Percentiles rank a stretch among this genome's conserved stretches.
Conservation (phyloP, 2,888 invertebrate species). For the Rotaria sp. region DNA sequence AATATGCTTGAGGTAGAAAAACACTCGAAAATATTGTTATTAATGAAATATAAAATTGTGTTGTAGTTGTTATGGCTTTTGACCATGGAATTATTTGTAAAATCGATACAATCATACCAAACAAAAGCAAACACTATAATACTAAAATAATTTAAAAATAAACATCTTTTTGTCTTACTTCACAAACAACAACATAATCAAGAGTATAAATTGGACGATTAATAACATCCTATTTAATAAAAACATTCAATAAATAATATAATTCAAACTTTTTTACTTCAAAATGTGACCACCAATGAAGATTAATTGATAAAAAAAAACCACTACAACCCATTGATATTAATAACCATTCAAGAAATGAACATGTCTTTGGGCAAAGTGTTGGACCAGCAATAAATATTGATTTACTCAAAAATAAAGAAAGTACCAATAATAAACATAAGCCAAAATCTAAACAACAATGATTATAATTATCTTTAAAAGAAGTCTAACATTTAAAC, state of each 20-base stretch:
- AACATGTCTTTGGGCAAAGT: constrained; percentile 18
- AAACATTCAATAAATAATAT: too few relatives aligned
- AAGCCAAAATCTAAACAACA: background rate
- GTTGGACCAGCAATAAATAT: constrained; percentile 18
- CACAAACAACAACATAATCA: constrained; percentile 28
- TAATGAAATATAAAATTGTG: constrained; percentile 6
- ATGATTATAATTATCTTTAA: background rate
- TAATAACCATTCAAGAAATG: constrained; percentile 26
- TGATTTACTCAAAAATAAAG: constrained; percentile 6
- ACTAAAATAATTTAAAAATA: background rate
- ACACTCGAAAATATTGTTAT: background rate
- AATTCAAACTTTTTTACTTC: background rate
- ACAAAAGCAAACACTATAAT: background rate
- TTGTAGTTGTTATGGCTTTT: background rate
- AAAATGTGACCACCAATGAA: constrained; percentile 26
- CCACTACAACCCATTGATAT: constrained; percentile 18
- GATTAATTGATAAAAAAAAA: constrained; percentile 2
- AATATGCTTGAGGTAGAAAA: constrained; percentile 31
- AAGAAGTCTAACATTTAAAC: background rate
- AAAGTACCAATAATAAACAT: background rate
- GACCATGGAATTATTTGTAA: background rate
- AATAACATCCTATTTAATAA: background rate
- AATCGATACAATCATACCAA: constrained; percentile 21
- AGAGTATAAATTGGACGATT: background rate
- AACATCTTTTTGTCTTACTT: background rate